Evolutionary conservation across 2,888 invertebrate genomes (phyloP), one percentile per base, ranked within the genome.

Genomic region (Tillus elongatus): DNA sequence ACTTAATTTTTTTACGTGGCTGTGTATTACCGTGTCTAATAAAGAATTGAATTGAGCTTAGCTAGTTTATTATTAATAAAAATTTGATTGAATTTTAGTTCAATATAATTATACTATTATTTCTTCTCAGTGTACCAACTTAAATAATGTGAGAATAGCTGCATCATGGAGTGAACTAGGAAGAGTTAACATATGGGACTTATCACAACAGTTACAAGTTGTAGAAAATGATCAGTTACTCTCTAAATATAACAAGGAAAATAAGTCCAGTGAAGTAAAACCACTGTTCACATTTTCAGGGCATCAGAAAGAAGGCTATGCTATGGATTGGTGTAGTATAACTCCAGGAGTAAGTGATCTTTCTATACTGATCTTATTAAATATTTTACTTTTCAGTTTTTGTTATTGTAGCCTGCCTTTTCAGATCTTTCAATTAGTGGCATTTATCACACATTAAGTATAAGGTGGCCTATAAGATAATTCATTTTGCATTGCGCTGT

Each of bases 161-260:
- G 97, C 96, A 1, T 82, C 85, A 30, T 98, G 97, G 97, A 96
- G 96, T 50, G 97, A 97, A 67, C 68, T 85, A 38, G 95, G 93
- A 1, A 75, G 82, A 51, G 95, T 99, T 0, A 83, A 87, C 56
- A 74, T 99, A 43, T 97, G 91, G 88, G 84, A 96, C 63, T 70
- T 97, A 53, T 79, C 79, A 13, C 73, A 78, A 44, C 86, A 90
- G 52, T 54, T 97, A 11, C 75, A 79, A 61, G 84, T 83, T 8
- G 74, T 95, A 1, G 84, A 92, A 54, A 81, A 84, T 60, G 72
- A 78, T 0, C 60, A 69, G 28, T 50, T 75, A 15, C 61, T 82
- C 2, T 72, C 74, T 45, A 64, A 73, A 47, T 82, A 83, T 53
- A 78, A 79, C 49, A 72, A 77, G 44, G 70, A 73, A 36, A 67